phyloP scores from a whole-genome alignment of 2,797 vertebrate genomes.

The Coregonus sp. region DNA sequence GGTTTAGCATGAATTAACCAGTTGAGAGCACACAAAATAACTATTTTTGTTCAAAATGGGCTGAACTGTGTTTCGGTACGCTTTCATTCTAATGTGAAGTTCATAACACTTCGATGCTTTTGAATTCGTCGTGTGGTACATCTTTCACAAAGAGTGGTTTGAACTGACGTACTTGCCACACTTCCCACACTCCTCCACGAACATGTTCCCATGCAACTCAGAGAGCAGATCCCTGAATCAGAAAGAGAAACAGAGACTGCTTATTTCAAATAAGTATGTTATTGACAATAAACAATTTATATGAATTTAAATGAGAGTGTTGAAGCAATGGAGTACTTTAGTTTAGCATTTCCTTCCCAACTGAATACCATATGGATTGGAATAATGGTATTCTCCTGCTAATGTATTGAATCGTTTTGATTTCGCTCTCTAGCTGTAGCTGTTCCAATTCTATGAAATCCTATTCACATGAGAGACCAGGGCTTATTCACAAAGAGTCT shows the following conservation, averaged over 20 bases:
- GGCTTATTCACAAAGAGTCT: no score
- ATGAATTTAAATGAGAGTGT: background rate
- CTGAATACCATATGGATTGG: constrained; percentile 20
- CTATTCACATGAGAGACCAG: background rate
- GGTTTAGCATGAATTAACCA: background rate
- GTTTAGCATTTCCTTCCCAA: constrained; percentile 16
- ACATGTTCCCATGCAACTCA: constrained; percentile 98
- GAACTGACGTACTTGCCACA: constrained; percentile 86
- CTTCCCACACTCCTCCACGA: constrained; percentile 93
- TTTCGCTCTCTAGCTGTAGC: no score
- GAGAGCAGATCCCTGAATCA: constrained; percentile 85
- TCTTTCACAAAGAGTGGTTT: background rate
- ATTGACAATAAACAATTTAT: background rate
- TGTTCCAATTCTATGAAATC: background rate
- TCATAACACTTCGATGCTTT: no score
- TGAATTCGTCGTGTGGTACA: no score
- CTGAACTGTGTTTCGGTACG: no score
- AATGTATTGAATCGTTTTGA: no score
- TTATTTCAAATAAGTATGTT: background rate
- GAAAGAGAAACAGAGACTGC: background rate
- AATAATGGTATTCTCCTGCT: background rate
- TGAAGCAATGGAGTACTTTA: constrained; percentile 16
- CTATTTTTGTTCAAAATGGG: no score
- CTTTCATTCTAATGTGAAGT: no score
- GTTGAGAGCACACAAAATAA: background rate